Percentiles rank a stretch among this genome's conserved stretches.
These are phyloP conservation scores for Barypeithes pellucidus DNA, from an alignment of 2,888 invertebrate species.

Conservation along the genomic window DNA sequence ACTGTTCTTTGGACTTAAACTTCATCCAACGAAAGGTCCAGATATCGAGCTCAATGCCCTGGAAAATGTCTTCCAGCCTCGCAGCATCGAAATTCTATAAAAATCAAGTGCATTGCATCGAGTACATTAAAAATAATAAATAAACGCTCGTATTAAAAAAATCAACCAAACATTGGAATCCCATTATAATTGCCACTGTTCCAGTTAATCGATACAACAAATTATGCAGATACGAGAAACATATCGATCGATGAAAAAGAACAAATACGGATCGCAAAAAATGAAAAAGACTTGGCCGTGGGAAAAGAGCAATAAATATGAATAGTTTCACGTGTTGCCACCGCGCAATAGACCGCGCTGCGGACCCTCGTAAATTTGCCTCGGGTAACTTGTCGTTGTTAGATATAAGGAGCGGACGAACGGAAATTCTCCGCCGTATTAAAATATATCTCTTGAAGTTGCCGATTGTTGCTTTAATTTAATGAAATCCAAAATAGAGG, in stretches of 20 bases:
- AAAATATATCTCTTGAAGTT: too few relatives aligned
- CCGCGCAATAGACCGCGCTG: constrained; percentile 50
- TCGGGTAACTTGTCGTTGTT: constrained; percentile 44
- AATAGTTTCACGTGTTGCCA: constrained; percentile 53
- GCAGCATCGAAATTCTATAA: too few relatives aligned
- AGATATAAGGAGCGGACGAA: constrained; percentile 26
- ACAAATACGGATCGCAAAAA: constrained; percentile 30
- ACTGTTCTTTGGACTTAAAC: too few relatives aligned
- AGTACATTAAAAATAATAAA: too few relatives aligned
- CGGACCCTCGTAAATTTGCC: constrained; percentile 50
- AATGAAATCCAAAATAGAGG: too few relatives aligned
- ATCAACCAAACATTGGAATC: neutral
- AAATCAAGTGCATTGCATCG: too few relatives aligned
- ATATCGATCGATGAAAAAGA: constrained; percentile 35
- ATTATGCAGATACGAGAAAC: constrained; percentile 32
- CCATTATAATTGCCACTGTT: constrained; percentile 8
- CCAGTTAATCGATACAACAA: constrained; percentile 24
- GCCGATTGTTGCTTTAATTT: too few relatives aligned
- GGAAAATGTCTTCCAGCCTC: too few relatives aligned
- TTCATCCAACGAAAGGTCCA: too few relatives aligned
- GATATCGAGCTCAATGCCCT: too few relatives aligned
- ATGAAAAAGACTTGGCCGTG: constrained; percentile 31
- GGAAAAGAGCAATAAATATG: constrained; percentile 51
- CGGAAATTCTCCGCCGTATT: constrained; percentile 29
- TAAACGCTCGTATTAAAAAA: too few relatives aligned